Evolutionary conservation across 2,797 vertebrate genomes (phyloP).

Genomic region (Malurus leucopterus): DNA sequence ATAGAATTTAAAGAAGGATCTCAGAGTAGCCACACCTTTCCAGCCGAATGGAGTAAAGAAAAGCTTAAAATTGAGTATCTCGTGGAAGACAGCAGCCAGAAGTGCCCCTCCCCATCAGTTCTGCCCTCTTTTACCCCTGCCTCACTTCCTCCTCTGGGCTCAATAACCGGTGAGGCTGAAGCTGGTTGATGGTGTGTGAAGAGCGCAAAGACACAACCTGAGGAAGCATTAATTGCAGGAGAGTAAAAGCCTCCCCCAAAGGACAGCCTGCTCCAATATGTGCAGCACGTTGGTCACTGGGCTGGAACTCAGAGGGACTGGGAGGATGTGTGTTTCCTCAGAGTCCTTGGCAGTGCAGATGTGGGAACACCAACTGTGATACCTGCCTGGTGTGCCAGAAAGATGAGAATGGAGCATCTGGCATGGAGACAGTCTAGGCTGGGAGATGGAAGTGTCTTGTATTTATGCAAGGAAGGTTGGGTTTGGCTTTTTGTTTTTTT

Average conservation of each 20-base stretch:
- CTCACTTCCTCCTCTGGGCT: neutral
- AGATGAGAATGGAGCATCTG: neutral
- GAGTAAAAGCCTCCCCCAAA: neutral
- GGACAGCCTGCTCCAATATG: neutral
- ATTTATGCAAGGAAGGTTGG: neutral
- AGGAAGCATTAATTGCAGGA: neutral
- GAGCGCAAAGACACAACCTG: neutral
- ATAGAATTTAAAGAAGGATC: neutral
- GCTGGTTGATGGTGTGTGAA: neutral
- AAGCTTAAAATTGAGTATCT: neutral
- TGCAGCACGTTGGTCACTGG: neutral
- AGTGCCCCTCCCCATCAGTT: neutral
- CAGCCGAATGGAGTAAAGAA: neutral
- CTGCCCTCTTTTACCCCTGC: neutral
- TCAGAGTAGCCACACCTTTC: neutral
- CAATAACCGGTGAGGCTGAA: neutral
- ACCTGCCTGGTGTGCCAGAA: constrained; percentile 6
- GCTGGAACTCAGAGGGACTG: constrained; percentile 7
- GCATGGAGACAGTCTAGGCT: neutral
- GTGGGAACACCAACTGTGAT: neutral
- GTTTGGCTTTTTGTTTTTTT: neutral
- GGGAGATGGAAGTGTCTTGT: neutral
- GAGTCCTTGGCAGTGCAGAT: neutral
- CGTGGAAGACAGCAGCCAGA: neutral
- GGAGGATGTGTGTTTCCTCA: constrained; percentile 4